Evolutionary conservation across 1,140 invertebrate species (phyloP).

Genomic region (Drosophila paulistorum): DNA sequence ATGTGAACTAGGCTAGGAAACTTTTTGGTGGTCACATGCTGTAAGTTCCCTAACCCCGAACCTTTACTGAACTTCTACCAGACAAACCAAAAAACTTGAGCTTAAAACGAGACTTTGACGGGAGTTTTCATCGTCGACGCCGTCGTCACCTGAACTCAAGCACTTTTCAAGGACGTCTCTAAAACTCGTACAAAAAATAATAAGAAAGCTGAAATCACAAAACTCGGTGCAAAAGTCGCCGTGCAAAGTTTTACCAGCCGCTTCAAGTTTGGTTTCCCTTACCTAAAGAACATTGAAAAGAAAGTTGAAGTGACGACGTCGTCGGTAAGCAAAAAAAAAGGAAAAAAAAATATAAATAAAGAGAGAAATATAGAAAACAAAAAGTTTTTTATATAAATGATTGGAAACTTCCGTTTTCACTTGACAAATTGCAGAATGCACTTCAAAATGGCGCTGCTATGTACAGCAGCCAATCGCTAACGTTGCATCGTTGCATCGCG

Average conservation of each 20-base stretch:
- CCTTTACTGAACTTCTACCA: slow-evolving; percentile 11
- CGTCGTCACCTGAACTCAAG: slow-evolving; percentile 39
- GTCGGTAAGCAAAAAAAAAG: background rate
- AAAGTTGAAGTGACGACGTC: slow-evolving; percentile 46
- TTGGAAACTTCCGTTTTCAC: slow-evolving; percentile 39
- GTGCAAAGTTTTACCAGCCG: slow-evolving; percentile 61
- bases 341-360: background rate
- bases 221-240: slow-evolving; percentile 32
- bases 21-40: slow-evolving; percentile 46
- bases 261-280: background rate
- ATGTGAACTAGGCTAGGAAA: slow-evolving; percentile 29
- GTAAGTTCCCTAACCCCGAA: slow-evolving; percentile 26
- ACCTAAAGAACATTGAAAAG: slow-evolving; percentile 36
- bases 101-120: slow-evolving; percentile 55
- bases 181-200: slow-evolving; percentile 45
- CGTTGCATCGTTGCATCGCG: slow-evolving; percentile 69
- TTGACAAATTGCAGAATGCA: slow-evolving; percentile 16
- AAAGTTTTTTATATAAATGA: slow-evolving; percentile 57
- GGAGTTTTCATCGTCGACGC: slow-evolving; percentile 31
- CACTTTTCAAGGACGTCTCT: slow-evolving; percentile 82
- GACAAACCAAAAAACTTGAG: slow-evolving; percentile 32
- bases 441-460: slow-evolving; percentile 30
- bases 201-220: slow-evolving; percentile 33
- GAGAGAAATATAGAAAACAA: background rate
- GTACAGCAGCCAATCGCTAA: slow-evolving; percentile 54